Percentiles rank a stretch among this genome's conserved stretches.
Evolutionary conservation across 2,888 invertebrate species (phyloP).

Genomic region (Therioaphis trifolii): DNA sequence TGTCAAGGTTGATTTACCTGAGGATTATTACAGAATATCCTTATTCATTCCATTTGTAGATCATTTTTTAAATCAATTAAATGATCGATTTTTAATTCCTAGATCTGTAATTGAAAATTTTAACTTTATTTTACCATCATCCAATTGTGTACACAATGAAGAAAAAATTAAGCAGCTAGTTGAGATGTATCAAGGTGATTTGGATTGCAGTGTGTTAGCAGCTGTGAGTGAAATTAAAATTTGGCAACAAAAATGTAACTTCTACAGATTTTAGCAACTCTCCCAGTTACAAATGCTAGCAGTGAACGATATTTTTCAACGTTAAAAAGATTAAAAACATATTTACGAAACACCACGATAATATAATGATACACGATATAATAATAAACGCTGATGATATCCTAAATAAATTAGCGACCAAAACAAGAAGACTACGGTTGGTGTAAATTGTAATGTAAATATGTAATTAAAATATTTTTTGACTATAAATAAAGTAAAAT

Average conservation of each 20-base stretch:
- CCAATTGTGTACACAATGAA: neutral
- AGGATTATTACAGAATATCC: neutral
- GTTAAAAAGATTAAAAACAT: neutral
- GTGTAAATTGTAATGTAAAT: too few species aligned
- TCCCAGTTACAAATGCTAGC: neutral
- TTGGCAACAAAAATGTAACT: neutral
- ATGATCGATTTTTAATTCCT: neutral
- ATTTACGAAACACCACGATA: neutral
- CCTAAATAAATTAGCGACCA: neutral
- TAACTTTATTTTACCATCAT: constrained; percentile 1
- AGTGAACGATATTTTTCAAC: neutral
- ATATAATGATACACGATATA: neutral
- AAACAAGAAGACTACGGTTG: too few species aligned
- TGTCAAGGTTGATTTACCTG: neutral
- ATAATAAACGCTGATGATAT: too few species aligned
- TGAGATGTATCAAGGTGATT: neutral
- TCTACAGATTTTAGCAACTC: neutral
- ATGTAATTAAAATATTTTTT: too few species aligned
- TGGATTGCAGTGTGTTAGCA: neutral
- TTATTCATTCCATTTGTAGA: neutral
- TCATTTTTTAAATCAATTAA: constrained; percentile 1
- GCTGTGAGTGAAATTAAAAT: neutral
- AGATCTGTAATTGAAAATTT: constrained; percentile 17
- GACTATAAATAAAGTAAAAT: neutral
- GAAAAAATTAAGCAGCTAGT: constrained; percentile 12